phyloP scores from a whole-genome alignment of 2,797 vertebrate genomes.

The Hemitrygon akajei region DNA sequence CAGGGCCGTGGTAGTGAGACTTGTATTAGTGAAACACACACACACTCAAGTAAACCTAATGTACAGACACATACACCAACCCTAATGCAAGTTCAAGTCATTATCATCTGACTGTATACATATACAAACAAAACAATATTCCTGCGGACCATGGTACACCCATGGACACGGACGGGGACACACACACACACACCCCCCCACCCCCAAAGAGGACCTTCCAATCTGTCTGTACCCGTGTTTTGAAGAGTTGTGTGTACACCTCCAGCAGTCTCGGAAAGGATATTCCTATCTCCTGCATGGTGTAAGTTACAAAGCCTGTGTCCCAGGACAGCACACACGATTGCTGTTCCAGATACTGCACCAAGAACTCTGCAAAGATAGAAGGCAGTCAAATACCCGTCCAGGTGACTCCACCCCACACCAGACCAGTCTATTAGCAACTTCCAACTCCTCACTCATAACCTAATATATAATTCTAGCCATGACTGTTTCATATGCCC shows the following conservation, averaged over 20 bases:
- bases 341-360: constrained; percentile 87
- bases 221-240: constrained; percentile 70
- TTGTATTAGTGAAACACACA: background rate
- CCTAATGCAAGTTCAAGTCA: too few species aligned
- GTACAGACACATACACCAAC: too few species aligned
- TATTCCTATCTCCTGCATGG: constrained; percentile 89
- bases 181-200: background rate
- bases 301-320: constrained; percentile 82
- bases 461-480: background rate
- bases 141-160: too few species aligned
- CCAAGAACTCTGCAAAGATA: constrained; percentile 74
- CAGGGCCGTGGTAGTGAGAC: background rate
- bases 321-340: constrained; percentile 87
- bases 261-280: constrained; percentile 79
- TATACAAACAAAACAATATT: too few species aligned
- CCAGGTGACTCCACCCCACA: background rate
- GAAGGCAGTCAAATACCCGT: background rate
- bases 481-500: background rate
- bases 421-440: background rate
- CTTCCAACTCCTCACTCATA: background rate
- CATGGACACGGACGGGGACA: too few species aligned
- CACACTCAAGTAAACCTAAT: background rate
- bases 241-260: constrained; percentile 92
- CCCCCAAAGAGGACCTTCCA: background rate
- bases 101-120: too few species aligned